Conservation (phyloP, 2,888 invertebrate genomes). For the Theretra japonica region DNA sequence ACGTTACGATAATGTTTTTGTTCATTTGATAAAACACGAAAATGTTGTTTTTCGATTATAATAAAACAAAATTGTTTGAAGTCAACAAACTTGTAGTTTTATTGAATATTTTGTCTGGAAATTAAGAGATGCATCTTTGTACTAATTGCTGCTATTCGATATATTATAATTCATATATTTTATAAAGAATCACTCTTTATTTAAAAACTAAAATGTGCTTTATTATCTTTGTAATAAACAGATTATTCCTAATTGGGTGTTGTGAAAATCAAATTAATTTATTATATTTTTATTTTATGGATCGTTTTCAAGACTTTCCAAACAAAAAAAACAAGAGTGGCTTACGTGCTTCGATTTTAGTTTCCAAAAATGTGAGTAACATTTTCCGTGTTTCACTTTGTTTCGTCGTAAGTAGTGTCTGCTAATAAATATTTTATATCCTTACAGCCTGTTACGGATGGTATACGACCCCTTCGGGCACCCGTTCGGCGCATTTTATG, state of each 20-base stretch:
- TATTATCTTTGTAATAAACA: background rate
- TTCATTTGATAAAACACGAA: constrained; percentile 69
- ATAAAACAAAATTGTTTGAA: constrained; percentile 27
- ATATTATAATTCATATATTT: background rate
- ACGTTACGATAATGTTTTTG: constrained; percentile 71
- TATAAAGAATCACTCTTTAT: background rate
- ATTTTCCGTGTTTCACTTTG: constrained; percentile 45
- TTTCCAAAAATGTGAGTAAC: constrained; percentile 31
- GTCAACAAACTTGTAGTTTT: constrained; percentile 13
- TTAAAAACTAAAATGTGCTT: background rate
- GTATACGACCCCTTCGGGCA: constrained; percentile 47
- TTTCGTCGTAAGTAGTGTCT: constrained; percentile 61
- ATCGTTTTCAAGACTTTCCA: background rate
- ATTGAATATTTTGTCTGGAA: background rate
- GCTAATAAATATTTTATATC: constrained; percentile 74
- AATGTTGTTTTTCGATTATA: constrained; percentile 66
- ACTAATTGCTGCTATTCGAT: background rate
- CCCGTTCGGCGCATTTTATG: constrained; percentile 57
- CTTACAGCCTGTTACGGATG: constrained; percentile 64
- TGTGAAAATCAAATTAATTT: background rate
- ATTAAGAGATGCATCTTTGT: background rate
- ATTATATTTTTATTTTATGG: background rate
- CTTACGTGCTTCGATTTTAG: constrained; percentile 37
- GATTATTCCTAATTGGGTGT: background rate
- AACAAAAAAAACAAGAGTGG: constrained; percentile 2